phyloP scores from a whole-genome alignment of 2,113 vertebrate species.

The Scartelaos histophorus region DNA sequence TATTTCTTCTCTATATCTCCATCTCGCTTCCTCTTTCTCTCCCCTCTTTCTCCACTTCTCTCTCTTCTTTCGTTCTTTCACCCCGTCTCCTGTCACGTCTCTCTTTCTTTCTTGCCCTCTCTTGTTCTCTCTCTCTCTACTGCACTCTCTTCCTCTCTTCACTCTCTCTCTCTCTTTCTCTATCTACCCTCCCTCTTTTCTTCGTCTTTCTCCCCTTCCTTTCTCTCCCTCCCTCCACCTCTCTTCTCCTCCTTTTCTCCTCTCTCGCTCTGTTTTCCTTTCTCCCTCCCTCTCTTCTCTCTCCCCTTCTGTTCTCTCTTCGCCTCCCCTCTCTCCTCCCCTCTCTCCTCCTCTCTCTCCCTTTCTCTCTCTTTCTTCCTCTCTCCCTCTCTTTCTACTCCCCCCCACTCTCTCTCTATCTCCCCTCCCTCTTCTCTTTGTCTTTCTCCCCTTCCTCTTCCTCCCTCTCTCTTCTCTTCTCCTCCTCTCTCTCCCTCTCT shows the following conservation, averaged over 20 bases:
- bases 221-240: not conserved
- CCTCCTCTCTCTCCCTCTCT: not conserved
- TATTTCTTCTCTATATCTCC: slow-evolving; percentile 74
- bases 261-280: not conserved
- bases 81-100: too few relatives aligned
- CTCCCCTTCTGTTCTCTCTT: too few relatives aligned
- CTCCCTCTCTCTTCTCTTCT: not conserved
- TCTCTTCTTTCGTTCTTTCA: too few relatives aligned
- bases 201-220: slow-evolving; percentile 43
- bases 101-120: too few relatives aligned
- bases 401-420: slow-evolving; percentile 33
- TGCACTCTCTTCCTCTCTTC: too few relatives aligned
- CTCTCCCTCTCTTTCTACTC: slow-evolving; percentile 75
- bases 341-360: not conserved
- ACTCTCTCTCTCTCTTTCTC: slow-evolving; percentile 65
- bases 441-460: not conserved
- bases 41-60: too few relatives aligned
- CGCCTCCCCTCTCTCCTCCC: too few relatives aligned
- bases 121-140: not conserved
- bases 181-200: not conserved
- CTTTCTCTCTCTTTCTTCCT: slow-evolving; percentile 62
- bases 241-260: not conserved
- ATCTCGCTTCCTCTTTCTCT: slow-evolving; percentile 8
- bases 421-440: not conserved
- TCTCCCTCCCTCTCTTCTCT: too few relatives aligned